Evolutionary conservation across 2,888 invertebrate genomes (phyloP), one percentile per base, ranked within the genome.

Genomic region (Lycocerus yunnanus): DNA sequence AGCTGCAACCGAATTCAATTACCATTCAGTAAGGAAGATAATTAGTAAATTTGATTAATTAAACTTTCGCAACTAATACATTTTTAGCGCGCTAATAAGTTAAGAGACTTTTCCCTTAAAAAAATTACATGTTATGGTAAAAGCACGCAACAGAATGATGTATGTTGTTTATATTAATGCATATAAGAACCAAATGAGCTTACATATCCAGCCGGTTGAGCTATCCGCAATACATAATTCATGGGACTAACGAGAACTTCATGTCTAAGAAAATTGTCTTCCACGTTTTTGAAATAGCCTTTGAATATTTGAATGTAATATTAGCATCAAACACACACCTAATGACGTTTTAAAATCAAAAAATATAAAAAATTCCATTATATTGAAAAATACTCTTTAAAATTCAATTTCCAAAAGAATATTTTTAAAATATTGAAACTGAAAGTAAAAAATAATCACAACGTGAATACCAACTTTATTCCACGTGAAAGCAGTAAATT

Each of bases 231-330:
- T 74, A 74, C 61, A 75, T 75, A 75, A 75, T 75, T 75, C 75
- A 75, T 75, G 66, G 66, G 16, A 20, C 68, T 75, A 75, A 75
- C 75, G 75, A 75, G 72, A 75, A 72, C 75, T 75, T 72, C 75
- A 75, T 75, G 75, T 75, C 75, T 60, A 66, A 72, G 72, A 75
- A 75, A 75, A 75, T 75, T 75, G 75, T 75, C 75, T 74, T 70
- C 63, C 70, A 67, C 71, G 68, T 74, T 71, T 75, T 63, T 68
- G 72, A 75, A 75, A 75, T 75, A 75, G 68, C 75, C 72, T 72
- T 75, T 75, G 75, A 75, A 75, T 75, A 75, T 75, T 66, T 75
- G 75, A 75, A 75, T 75, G 69, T 71, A 61, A 18, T 63, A 63
- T 63, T 63, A 63, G 15, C 13, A 63, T 63, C 18, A 18, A 18